Base-by-base conservation (phyloP, 2,888 invertebrate genomes). In the Latrodectus hesperus region DNA sequence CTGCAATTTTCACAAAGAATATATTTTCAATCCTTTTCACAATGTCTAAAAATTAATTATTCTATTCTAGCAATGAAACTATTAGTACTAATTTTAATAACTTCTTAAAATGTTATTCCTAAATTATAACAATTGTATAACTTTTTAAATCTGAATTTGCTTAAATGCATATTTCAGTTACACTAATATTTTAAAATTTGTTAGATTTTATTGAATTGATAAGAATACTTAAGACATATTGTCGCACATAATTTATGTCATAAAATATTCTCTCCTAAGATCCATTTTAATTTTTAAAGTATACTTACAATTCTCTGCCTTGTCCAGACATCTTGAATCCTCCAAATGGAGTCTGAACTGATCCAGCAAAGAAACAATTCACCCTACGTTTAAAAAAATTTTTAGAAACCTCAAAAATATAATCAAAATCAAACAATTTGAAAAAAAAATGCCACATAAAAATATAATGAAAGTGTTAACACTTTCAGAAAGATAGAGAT, bases 241-340 rank as follows among this genome's bases (percentile, higher is more conserved):
- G 1, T 17, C 10, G 26, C 6, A 17, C 10, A 22, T 11, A 38
- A 14, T 22, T 26, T 10, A 26, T 22, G n/a, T 70, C 3, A 17
- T 22, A 51, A n/a, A 9, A 51, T 2, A 72, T n/a, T 14, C 8
- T 5, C 11, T 79, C 26, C 16, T 55, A n/a, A 12, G 14, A 9
- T 16, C 0, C 11, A 8, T 14, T 72, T 49, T 49, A 16, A 68
- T 68, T 72, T n/a, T n/a, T 12, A 8, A 72, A 4, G 14, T 49
- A 11, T 67, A 78, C 89, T 89, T 79, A 88, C 89, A 90, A 88
- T 91, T 97, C 97, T 89, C 97, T 94, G 53, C 97, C 97, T 90
- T 96, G 94, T 77, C 97, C 97, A 52, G 97, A 97, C 92, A 89
- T 90, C 85, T 96, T 97, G 93, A 94, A 97, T 68, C 97, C 97